phyloP scores from a whole-genome alignment of 2,888 invertebrate species.

The Lamproptera curius region DNA sequence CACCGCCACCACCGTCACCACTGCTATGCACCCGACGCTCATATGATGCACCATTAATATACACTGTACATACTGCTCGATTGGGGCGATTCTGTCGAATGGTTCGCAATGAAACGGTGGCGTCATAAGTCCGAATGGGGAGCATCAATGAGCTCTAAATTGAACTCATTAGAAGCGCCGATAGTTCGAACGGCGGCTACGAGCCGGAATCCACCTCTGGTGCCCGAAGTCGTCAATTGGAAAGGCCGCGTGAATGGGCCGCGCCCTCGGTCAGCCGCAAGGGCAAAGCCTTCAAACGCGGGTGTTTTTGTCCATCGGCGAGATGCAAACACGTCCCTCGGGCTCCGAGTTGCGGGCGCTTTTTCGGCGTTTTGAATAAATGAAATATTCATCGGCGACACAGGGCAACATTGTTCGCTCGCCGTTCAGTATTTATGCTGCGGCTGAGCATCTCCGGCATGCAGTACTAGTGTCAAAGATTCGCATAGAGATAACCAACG shows the following conservation, averaged over 20 bases:
- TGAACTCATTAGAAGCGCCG: constrained; percentile 12
- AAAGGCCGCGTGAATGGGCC: constrained; percentile 27
- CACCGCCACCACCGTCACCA: no score
- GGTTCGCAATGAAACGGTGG: no score
- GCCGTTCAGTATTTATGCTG: constrained; percentile 23
- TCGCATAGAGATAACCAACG: constrained; percentile 9
- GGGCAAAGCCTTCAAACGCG: constrained; percentile 40
- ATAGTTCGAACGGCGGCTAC: neutral
- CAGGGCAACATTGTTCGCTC: constrained; percentile 25
- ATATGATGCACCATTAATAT: no score
- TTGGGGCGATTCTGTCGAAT: no score
- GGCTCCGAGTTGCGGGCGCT: constrained; percentile 36
- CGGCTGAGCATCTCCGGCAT: constrained; percentile 16
- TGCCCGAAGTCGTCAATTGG: no score
- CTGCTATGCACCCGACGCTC: neutral
- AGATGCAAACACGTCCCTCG: constrained; percentile 41
- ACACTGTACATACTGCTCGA: no score
- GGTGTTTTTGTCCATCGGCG: constrained; percentile 42
- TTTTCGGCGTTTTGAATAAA: constrained; percentile 57
- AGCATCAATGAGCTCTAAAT: constrained; percentile 11
- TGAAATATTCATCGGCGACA: constrained; percentile 56
- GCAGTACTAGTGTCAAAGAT: constrained; percentile 14
- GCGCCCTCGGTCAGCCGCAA: constrained; percentile 3
- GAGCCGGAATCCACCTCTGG: neutral
- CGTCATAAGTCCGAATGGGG: no score